phyloP scores from a whole-genome alignment of 2,888 invertebrate genomes.

The Hofmannophila pseudospretella region DNA sequence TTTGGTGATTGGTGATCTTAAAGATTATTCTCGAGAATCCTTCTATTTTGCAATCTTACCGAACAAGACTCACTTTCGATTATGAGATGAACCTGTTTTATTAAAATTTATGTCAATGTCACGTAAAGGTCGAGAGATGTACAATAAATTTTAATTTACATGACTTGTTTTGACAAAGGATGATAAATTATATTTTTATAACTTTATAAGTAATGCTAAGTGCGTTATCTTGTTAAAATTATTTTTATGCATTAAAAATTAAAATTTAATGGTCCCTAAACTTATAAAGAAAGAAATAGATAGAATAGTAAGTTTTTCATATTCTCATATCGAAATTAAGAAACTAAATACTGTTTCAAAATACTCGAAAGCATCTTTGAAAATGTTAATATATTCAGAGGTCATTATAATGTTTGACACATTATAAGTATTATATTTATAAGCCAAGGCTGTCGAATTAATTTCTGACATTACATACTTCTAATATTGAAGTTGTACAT shows the following conservation, averaged over 20 bases:
- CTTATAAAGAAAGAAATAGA: no score
- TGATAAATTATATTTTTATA: no score
- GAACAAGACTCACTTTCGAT: slow-evolving; percentile 7
- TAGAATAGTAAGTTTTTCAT: no score
- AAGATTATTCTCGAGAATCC: no score
- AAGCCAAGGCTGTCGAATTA: slow-evolving; percentile 6
- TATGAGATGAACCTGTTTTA: slow-evolving; percentile 9
- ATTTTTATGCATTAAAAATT: no score
- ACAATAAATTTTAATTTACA: not conserved
- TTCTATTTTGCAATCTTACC: slow-evolving; percentile 3
- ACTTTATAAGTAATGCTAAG: no score
- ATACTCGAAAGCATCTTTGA: slow-evolving; percentile 2
- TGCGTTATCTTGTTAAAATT: no score
- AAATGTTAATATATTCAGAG: slow-evolving; percentile 14
- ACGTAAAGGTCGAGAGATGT: slow-evolving; percentile 5
- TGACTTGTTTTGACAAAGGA: not conserved
- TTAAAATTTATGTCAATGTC: slow-evolving; percentile 16
- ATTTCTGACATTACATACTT: not conserved
- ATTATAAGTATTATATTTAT: not conserved
- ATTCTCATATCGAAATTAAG: not conserved
- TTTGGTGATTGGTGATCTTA: no score
- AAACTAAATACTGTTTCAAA: slow-evolving; percentile 1
- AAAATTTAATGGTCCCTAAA: no score
- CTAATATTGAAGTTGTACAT: not conserved
- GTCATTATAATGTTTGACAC: slow-evolving; percentile 5